phyloP scores from a whole-genome alignment of 2,888 invertebrate species.

The Heteromyza rotundicornis region DNA sequence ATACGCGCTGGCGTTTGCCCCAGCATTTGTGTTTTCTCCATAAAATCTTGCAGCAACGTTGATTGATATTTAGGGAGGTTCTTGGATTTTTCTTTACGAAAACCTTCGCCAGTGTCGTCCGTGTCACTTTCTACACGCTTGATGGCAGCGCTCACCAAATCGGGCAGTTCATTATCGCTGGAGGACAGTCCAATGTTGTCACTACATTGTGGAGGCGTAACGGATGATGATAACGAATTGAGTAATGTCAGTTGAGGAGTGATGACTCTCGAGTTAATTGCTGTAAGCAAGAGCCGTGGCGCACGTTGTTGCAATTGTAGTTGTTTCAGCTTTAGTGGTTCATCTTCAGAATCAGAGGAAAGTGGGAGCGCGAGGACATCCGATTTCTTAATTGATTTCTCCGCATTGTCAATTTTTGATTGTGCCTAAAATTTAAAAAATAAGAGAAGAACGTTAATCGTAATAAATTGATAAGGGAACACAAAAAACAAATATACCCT shows the following conservation, averaged over 20 bases:
- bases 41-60: conserved; percentile 79
- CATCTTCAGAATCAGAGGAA: conserved; percentile 52
- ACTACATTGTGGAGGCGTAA: conserved; percentile 23
- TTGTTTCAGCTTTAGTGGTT: conserved; percentile 25
- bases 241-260: conserved; percentile 13
- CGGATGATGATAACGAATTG: not conserved
- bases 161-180: conserved; percentile 78
- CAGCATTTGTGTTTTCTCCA: conserved; percentile 77
- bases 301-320: conserved; percentile 44
- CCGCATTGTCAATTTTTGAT: conserved; percentile 26
- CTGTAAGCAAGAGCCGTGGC: conserved; percentile 50
- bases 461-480: not conserved
- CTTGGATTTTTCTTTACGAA: conserved; percentile 51
- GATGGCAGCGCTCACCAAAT: conserved; percentile 77
- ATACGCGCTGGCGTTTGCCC: conserved; percentile 63
- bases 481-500: no score
- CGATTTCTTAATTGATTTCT: conserved; percentile 28
- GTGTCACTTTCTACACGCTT: conserved; percentile 78
- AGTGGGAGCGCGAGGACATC: not conserved
- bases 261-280: conserved; percentile 31
- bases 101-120: conserved; percentile 65
- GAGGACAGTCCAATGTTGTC: conserved; percentile 64
- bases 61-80: conserved; percentile 70
- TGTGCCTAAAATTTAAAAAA: conserved; percentile 18
- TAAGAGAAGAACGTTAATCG: not conserved